These are phyloP conservation scores for Ornithorhynchus anatinus DNA, from an alignment of 2,113 vertebrate species.

Conservation along the genomic window DNA sequence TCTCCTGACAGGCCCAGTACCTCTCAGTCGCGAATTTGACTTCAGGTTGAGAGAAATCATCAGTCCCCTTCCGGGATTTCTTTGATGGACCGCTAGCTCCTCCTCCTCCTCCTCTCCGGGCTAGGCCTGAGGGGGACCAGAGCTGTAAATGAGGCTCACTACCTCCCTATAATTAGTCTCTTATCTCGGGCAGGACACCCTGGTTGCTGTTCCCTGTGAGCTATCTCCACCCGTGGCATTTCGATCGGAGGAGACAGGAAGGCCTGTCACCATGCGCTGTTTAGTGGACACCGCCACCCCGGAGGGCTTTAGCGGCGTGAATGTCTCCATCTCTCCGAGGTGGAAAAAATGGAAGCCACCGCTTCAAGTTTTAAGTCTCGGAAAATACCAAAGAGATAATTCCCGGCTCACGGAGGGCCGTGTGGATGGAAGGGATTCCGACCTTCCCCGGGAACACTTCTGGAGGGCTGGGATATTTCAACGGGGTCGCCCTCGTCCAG, in stretches of 20 bases:
- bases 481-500: too few relatives aligned
- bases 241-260: neutral
- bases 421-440: too few relatives aligned
- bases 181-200: slow-evolving; percentile 18
- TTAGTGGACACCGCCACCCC: neutral
- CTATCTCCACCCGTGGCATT: neutral
- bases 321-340: neutral
- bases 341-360: neutral
- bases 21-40: neutral
- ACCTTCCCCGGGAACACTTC: too few relatives aligned
- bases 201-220: neutral
- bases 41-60: neutral
- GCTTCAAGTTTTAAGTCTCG: slow-evolving; percentile 5
- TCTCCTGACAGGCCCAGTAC: neutral
- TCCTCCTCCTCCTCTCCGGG: neutral
- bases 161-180: neutral
- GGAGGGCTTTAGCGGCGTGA: slow-evolving; percentile 19
- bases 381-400: neutral
- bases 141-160: neutral
- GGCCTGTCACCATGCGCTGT: neutral
- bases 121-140: neutral
- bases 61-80: neutral
- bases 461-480: too few relatives aligned
- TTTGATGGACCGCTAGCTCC: slow-evolving; percentile 23
- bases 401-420: too few relatives aligned